A percentile compares a stretch with the other conserved stretches of the same genome.
Conservation (phyloP, 2,113 vertebrate genomes). For the Lethenteron camtschaticum region DNA sequence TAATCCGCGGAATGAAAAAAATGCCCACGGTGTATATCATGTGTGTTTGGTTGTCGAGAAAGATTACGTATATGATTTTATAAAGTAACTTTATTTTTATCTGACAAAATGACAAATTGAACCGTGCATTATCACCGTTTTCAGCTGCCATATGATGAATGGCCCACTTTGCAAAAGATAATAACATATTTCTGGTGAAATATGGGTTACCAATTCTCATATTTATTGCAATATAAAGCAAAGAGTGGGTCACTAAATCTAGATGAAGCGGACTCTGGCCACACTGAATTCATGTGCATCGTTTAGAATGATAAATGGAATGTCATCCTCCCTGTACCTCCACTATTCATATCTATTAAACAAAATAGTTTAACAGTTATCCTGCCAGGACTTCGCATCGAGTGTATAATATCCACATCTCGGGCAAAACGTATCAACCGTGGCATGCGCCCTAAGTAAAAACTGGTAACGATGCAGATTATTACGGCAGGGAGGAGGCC, state of each 20-base stretch:
- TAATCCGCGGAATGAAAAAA: no score
- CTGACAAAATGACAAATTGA: constrained; percentile 6
- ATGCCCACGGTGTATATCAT: no score
- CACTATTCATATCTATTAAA: constrained; percentile 6
- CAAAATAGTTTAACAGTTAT: constrained; percentile 1
- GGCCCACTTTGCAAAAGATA: constrained; percentile 1
- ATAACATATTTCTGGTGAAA: constrained; percentile 2
- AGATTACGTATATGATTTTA: constrained; percentile 5
- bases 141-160: constrained; percentile 3
- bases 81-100: neutral
- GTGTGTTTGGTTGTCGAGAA: constrained; percentile 1
- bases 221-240: neutral
- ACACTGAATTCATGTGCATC: neutral
- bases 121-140: constrained; percentile 4
- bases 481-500: no score
- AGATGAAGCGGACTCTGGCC: neutral
- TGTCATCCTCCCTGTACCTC: neutral
- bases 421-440: no score
- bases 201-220: constrained; percentile 5
- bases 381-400: neutral
- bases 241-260: neutral
- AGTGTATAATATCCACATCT: no score
- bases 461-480: no score
- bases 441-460: no score
- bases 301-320: constrained; percentile 5